Conservation (phyloP, 2,113 vertebrate genomes). For the Urocolius indicus region DNA sequence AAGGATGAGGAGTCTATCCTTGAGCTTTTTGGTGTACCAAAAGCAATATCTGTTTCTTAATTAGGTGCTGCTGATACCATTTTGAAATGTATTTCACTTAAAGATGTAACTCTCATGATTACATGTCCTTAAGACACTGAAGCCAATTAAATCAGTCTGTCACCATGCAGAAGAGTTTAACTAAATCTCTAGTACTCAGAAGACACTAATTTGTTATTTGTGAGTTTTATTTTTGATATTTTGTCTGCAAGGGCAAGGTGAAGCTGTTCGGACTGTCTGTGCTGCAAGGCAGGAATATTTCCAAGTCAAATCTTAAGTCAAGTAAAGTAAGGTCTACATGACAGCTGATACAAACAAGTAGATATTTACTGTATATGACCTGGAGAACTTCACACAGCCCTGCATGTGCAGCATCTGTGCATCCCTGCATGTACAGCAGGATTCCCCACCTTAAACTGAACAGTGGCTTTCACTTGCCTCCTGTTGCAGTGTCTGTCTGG, state of each 20-base stretch:
- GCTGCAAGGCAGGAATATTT: neutral
- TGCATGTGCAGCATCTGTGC: neutral
- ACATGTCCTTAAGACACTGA: neutral
- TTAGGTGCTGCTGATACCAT: neutral
- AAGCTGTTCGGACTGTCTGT: neutral
- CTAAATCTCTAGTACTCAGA: neutral
- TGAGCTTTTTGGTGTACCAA: neutral
- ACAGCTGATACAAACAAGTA: neutral
- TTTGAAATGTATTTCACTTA: neutral
- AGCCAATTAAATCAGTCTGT: neutral
- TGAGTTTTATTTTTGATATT: neutral
- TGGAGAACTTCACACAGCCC: neutral
- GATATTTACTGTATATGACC: neutral
- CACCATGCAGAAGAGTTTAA: neutral
- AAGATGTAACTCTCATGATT: neutral
- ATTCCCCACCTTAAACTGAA: neutral
- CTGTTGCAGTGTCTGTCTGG: fast-evolving
- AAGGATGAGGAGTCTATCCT: neutral
- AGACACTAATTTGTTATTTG: neutral
- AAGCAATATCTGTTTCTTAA: neutral
- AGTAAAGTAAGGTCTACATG: neutral
- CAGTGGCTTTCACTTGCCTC: neutral
- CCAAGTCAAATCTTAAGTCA: neutral
- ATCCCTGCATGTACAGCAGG: neutral
- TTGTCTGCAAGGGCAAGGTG: neutral